These are phyloP conservation scores for Strigamia maritima DNA, from an alignment of 2,888 invertebrate genomes.

Conservation along the genomic window DNA sequence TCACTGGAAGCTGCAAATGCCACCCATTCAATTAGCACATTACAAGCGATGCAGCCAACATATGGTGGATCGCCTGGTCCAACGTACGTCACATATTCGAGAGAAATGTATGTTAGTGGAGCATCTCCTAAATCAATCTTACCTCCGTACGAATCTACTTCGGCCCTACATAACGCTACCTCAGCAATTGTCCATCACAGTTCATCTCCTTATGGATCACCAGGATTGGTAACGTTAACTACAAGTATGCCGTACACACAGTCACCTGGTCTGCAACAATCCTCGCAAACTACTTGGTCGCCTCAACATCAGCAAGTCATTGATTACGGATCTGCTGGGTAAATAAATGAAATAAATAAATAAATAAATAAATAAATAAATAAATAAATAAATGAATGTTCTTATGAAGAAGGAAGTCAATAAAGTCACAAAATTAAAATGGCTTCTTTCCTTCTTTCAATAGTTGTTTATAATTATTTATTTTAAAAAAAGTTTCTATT, in stretches of 20 bases:
- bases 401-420: too few relatives aligned
- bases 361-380: too few relatives aligned
- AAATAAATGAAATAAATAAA: not conserved
- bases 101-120: not conserved
- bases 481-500: not conserved
- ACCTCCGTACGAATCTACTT: not conserved
- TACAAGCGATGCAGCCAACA: not conserved
- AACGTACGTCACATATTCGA: not conserved
- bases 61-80: not conserved
- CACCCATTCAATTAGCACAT: not conserved
- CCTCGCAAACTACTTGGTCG: not conserved
- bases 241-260: not conserved
- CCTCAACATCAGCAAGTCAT: not conserved
- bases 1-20: slow-evolving; percentile 35
- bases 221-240: not conserved
- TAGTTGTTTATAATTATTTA: not conserved
- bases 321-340: not conserved
- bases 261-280: not conserved
- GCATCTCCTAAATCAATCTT: not conserved
- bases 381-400: too few relatives aligned
- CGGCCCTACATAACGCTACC: not conserved
- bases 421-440: too few relatives aligned
- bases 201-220: not conserved
- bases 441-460: too few relatives aligned
- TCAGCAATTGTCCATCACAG: slow-evolving; percentile 1